Evolutionary conservation across 2,113 vertebrate genomes (phyloP), one percentile per base, ranked within the genome.

Genomic region (Mus spicilegus): DNA sequence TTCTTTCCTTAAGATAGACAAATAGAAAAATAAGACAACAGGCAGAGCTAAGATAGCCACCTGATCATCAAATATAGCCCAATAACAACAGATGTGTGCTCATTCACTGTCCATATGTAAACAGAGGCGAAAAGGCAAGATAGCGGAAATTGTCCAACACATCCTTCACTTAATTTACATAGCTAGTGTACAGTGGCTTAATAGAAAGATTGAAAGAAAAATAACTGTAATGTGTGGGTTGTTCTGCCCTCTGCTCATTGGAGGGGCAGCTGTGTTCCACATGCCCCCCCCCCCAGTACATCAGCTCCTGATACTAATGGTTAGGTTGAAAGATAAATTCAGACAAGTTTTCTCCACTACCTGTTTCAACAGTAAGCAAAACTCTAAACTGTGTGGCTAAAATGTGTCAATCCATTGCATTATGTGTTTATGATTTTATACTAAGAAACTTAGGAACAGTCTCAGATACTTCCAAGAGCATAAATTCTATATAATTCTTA

Each of bases 391-490:
- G 36, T 28, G 54, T 1, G 72, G 33, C 30, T 13, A 42, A 1
- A 24, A 36, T n/a, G 10, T 63, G 9, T n/a, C 9, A 58, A 91
- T 67, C 11, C 36, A 75, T 42, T 78, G 28, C 19, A 95, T 22
- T 24, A 78, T 4, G 7, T n/a, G 89, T 73, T 51, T 93, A 12
- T 94, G 30, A 91, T 30, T 69, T 46, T 17, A 86, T 70, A 30
- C 24, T 30, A 26, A 81, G 46, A 89, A 95, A 82, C 92, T 72
- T 78, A 63, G 26, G 63, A 56, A 10, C 10, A 26, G 67, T 69
- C 61, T 93, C 87, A 87, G 56, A 95, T n/a, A n/a, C n/a, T 92
- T 95, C 81, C 42, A 70, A 65, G 77, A 77, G 75, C 80, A 94
- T 46, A 20, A 30, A 95, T 46, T 58, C 85, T 9, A 76, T 33